A percentile compares a stretch with the other conserved stretches of the same genome.
phyloP scores from a whole-genome alignment of 2,797 vertebrate species.

The Argyrosomus regius region DNA sequence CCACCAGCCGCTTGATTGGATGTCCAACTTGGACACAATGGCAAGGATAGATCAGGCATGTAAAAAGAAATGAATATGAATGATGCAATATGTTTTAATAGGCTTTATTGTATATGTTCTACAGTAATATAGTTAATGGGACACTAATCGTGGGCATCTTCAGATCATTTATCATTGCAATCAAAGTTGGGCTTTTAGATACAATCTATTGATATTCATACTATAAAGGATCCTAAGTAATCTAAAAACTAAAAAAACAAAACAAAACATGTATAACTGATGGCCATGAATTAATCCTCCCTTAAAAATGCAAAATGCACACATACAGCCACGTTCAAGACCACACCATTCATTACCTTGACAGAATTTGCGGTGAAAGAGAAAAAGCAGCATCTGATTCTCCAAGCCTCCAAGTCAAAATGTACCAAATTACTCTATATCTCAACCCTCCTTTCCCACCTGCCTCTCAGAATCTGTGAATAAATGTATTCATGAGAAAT shows the following conservation, averaged over 20 bases:
- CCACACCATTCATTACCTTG: neutral
- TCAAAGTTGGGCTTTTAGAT: neutral
- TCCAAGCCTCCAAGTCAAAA: neutral
- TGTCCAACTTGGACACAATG: neutral
- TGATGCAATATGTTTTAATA: neutral
- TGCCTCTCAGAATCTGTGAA: slow-evolving; percentile 7
- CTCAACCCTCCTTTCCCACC: neutral
- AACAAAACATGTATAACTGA: neutral
- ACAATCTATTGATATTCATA: neutral
- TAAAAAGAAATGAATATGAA: neutral
- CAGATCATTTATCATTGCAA: slow-evolving; percentile 25
- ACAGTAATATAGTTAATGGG: slow-evolving; percentile 24
- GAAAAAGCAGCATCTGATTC: neutral
- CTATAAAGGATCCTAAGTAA: neutral
- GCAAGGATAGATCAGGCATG: neutral
- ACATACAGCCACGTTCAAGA: neutral
- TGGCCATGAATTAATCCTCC: neutral
- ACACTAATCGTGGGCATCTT: slow-evolving; percentile 3
- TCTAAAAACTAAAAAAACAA: neutral
- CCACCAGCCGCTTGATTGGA: neutral
- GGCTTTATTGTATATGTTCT: slow-evolving; percentile 3
- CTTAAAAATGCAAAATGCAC: neutral
- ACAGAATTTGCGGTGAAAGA: neutral
- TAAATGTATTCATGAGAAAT: slow-evolving; percentile 15
- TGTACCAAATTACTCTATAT: neutral